phyloP scores from a whole-genome alignment of 64 coral and sea anemone genomes.

The Pachyseris speciosa region DNA sequence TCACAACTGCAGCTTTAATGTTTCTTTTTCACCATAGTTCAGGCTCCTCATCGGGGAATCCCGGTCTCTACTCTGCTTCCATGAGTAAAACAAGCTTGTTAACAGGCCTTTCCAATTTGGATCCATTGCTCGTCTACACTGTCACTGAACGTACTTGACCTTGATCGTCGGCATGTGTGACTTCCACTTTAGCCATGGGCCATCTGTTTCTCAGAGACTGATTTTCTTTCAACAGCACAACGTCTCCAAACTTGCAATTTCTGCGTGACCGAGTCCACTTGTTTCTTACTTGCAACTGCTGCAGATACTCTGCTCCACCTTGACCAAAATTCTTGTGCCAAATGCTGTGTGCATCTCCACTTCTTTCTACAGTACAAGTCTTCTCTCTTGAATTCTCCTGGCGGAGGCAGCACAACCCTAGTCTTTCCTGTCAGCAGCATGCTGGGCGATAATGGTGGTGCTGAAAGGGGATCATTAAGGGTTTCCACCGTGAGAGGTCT shows the following conservation, averaged over 20 bases:
- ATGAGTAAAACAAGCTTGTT: too few species aligned
- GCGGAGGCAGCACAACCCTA: slow-evolving; percentile 23
- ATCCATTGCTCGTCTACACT: too few species aligned
- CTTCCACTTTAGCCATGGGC: too few species aligned
- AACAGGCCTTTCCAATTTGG: too few species aligned
- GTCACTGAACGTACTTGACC: too few species aligned
- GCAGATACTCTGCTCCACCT: slow-evolving; percentile 63
- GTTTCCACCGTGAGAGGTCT: slow-evolving; percentile 78
- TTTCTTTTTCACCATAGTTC: too few species aligned
- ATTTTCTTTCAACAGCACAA: slow-evolving; percentile 25
- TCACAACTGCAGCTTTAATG: too few species aligned
- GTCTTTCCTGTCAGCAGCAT: slow-evolving; percentile 58
- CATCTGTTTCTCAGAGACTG: too few species aligned
- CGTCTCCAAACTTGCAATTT: slow-evolving; percentile 31
- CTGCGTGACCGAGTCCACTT: slow-evolving; percentile 18
- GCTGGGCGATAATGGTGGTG: slow-evolving; percentile 44
- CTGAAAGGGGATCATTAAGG: slow-evolving; percentile 10
- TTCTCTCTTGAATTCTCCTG: slow-evolving; percentile 48
- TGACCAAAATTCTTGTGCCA: slow-evolving; percentile 53
- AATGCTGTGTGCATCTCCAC: slow-evolving; percentile 54
- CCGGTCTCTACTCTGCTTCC: too few species aligned
- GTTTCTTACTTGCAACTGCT: slow-evolving; percentile 30
- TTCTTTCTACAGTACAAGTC: slow-evolving; percentile 34
- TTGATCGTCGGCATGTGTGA: too few species aligned
- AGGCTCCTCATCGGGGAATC: too few species aligned